Evolutionary conservation across 2,888 invertebrate genomes (phyloP).

Genomic region (Clusia tigrina): DNA sequence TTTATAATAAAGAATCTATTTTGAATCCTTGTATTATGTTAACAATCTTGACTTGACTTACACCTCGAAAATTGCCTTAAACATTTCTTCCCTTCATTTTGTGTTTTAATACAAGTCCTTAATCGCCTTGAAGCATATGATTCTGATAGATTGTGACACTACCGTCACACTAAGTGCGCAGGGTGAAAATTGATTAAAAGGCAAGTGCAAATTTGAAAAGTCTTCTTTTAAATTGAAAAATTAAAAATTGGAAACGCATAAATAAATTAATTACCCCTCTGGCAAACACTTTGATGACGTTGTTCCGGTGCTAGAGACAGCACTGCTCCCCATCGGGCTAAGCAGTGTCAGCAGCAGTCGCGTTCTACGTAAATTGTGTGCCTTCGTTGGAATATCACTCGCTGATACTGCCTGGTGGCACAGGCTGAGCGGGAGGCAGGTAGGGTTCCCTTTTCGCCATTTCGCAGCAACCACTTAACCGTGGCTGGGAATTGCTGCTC

Average conservation of each 20-base stretch:
- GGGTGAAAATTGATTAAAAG: too few species aligned
- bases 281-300: neutral
- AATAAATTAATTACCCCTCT: conserved; percentile 24
- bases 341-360: neutral
- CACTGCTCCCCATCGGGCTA: neutral
- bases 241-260: conserved; percentile 27
- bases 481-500: neutral
- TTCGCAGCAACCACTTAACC: neutral
- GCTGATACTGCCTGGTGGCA: neutral
- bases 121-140: too few species aligned
- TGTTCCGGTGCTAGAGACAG: neutral
- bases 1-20: too few species aligned
- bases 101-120: too few species aligned
- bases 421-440: neutral
- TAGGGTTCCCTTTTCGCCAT: neutral
- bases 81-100: too few species aligned
- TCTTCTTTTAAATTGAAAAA: conserved; percentile 22
- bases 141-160: too few species aligned
- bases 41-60: too few species aligned
- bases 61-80: too few species aligned
- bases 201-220: neutral
- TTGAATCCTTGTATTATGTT: too few species aligned
- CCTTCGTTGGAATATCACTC: conserved; percentile 19
- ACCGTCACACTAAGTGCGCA: too few species aligned
- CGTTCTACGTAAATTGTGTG: conserved; percentile 21